Conservation (phyloP, 2,797 vertebrate genomes). For the Cossypha dichroa region DNA sequence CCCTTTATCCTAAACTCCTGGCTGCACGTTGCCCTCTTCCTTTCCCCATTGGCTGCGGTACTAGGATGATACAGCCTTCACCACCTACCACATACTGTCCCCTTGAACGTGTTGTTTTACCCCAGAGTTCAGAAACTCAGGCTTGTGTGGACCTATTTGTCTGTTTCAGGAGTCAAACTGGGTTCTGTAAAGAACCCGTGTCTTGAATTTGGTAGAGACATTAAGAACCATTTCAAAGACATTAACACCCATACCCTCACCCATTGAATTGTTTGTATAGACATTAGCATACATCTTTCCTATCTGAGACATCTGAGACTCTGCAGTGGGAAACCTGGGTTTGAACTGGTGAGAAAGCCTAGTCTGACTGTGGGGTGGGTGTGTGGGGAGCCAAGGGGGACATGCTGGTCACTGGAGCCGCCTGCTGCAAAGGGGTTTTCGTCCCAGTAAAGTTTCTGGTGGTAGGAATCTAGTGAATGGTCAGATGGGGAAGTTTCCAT, state of each 20-base stretch:
- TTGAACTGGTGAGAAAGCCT: fast-evolving
- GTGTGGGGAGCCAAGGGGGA: background rate
- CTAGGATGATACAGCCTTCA: too few species aligned
- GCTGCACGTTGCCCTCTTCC: fast-evolving
- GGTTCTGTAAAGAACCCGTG: background rate
- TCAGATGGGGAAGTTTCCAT: background rate
- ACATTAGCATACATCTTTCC: background rate
- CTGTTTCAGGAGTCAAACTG: background rate
- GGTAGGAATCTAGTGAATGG: fast-evolving
- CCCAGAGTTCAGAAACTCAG: background rate
- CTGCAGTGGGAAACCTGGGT: background rate
- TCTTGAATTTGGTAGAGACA: background rate
- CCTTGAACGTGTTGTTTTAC: background rate
- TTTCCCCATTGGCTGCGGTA: background rate
- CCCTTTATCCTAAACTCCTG: background rate
- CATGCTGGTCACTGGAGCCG: fast-evolving
- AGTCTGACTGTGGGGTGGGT: background rate
- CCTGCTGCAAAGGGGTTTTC: fast-evolving
- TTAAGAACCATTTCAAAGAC: background rate
- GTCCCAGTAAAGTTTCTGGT: background rate
- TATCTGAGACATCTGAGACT: background rate
- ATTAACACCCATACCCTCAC: background rate
- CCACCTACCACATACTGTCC: fast-evolving
- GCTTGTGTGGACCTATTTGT: fast-evolving
- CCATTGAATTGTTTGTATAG: background rate